Evolutionary conservation across 2,888 invertebrate species (phyloP), one percentile per base, ranked within the genome.

Genomic region (Aplocera efformata): DNA sequence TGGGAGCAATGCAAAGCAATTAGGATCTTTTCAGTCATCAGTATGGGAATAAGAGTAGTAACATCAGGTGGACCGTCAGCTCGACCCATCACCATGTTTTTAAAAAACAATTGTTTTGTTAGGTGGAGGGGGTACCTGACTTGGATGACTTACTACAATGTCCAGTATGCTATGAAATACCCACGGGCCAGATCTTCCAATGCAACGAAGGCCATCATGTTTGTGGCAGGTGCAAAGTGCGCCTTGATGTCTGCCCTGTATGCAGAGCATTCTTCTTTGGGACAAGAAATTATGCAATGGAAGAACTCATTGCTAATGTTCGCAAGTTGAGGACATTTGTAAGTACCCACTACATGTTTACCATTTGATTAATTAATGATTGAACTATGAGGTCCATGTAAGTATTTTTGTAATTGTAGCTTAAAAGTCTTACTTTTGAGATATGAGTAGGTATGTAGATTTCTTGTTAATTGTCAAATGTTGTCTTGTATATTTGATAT

Each of bases 161-260:
- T 60, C 90, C 90, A 10, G 85, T 91, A n/a, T 91, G 91, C 63
- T 88, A 89, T 56, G 89, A 90, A 52, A 79, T 85, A 37, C 84
- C 89, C 7, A 49, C 72, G 1, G 82, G 79, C 1, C 80, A 81
- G 45, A 88, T 90, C 42, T 79, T 85, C 46, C 89, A 90, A 58
- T 91, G 91, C 56, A 70, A 78, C 53, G 83, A 88, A 48, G 91
- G 91, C 0, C 91, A 91, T 56, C 90, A 90, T 65, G 83, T 91
- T 0, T 91, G 91, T 48, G 77, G 76, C 1, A 60, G 67, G 1
- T 91, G 91, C 62, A 88, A 81, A 53, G 54, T 61, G 27, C 83
- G 88, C 36, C 67, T 90, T 11, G 64, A 70, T 20, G 65, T 73
- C 17, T 91, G 91, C 53, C 90, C 91, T 2, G 79, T 89, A 0